Conservation (phyloP, 2,888 invertebrate genomes). For the Chymomyza amoena region DNA sequence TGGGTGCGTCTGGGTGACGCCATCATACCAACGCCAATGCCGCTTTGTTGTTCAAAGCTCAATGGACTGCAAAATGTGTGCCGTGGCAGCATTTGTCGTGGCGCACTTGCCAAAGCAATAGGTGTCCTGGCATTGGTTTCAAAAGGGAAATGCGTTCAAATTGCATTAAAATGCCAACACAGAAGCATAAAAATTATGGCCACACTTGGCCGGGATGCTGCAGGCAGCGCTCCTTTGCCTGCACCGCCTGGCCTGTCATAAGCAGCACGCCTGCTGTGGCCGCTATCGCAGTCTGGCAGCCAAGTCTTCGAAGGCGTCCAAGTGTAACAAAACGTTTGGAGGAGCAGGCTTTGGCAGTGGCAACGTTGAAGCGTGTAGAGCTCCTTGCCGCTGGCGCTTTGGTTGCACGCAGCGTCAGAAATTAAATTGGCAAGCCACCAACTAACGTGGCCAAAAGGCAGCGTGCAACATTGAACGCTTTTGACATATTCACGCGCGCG, state of each 20-base stretch:
- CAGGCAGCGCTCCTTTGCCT: slow-evolving; percentile 6
- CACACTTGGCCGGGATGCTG: slow-evolving; percentile 57
- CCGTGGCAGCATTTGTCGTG: slow-evolving; percentile 42
- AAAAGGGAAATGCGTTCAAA: slow-evolving; percentile 73
- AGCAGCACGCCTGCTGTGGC: slow-evolving; percentile 65
- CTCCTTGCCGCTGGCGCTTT: slow-evolving; percentile 34
- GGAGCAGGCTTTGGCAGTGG: slow-evolving; percentile 22
- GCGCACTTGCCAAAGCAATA: slow-evolving; percentile 66
- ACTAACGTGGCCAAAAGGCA: slow-evolving; percentile 39
- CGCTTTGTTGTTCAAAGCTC: slow-evolving; percentile 32
- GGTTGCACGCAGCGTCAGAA: slow-evolving; percentile 70
- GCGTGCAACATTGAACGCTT: slow-evolving; percentile 67
- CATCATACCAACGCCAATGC: slow-evolving; percentile 16
- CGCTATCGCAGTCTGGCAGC: slow-evolving; percentile 14
- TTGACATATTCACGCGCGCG: slow-evolving; percentile 67
- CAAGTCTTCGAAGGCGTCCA: slow-evolving; percentile 67
- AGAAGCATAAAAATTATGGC: slow-evolving; percentile 70
- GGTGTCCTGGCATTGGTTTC: slow-evolving; percentile 73
- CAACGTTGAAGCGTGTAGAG: slow-evolving; percentile 1
- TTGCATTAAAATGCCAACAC: slow-evolving; percentile 73
- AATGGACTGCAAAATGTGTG: slow-evolving; percentile 73
- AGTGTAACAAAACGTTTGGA: slow-evolving; percentile 62
- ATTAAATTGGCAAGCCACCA: slow-evolving; percentile 77
- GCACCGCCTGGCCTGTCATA: slow-evolving; percentile 50
- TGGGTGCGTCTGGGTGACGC: slow-evolving; percentile 56